A percentile compares a stretch with the other conserved stretches of the same genome.
phyloP scores from a whole-genome alignment of 2,888 invertebrate genomes.

The Emesis furor region DNA sequence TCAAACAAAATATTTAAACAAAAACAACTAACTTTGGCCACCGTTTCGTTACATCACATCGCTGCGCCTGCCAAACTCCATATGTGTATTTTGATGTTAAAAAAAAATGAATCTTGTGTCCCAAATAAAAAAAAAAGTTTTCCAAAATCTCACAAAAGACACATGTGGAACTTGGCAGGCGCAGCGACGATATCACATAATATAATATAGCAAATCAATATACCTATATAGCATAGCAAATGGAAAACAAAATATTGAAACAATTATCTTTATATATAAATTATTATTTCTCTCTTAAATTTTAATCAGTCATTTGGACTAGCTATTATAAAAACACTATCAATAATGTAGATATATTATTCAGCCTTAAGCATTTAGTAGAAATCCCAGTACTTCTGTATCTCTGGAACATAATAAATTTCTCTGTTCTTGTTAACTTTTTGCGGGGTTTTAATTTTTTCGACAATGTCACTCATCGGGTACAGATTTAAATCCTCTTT shows the following conservation, averaged over 20 bases:
- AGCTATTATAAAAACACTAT: conserved; percentile 28
- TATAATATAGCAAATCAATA: conserved; percentile 28
- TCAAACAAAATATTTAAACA: conserved; percentile 14
- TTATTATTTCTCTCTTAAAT: neutral
- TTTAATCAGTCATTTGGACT: conserved; percentile 25
- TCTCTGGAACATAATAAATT: conserved; percentile 42
- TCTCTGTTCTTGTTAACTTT: conserved; percentile 38
- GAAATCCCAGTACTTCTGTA: conserved; percentile 36
- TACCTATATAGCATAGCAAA: conserved; percentile 25
- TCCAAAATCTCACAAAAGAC: conserved; percentile 28
- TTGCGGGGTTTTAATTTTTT: conserved; percentile 33
- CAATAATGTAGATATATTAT: conserved; percentile 41
- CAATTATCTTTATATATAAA: too few relatives aligned
- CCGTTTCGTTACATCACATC: conserved; percentile 28
- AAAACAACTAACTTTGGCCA: conserved; percentile 27
- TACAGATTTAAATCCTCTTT: conserved; percentile 36
- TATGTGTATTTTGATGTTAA: conserved; percentile 26
- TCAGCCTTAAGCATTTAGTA: conserved; percentile 22
- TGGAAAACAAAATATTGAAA: conserved; percentile 4
- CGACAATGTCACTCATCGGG: conserved; percentile 23
- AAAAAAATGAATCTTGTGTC: neutral
- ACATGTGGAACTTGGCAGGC: neutral
- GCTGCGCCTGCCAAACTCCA: conserved; percentile 28
- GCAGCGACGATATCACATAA: conserved; percentile 23
- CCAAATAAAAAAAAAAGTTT: conserved; percentile 20